Evolutionary conservation across 2,888 invertebrate species (phyloP).

Genomic region (Agonopterix arenella): DNA sequence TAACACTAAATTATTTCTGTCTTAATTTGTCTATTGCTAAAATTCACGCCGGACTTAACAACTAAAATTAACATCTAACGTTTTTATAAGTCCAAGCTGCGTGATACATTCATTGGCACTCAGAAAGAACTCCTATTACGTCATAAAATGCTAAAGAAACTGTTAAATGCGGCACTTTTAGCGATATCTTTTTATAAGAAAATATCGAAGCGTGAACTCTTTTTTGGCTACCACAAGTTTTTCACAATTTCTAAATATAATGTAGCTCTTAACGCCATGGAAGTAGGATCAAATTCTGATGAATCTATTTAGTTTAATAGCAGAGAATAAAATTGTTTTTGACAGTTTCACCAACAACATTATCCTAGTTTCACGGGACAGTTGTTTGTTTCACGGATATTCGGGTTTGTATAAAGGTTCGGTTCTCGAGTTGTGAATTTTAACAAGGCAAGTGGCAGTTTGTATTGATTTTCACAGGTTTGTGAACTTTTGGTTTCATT

Average conservation of each 20-base stretch:
- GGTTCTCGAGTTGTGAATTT: constrained; percentile 51
- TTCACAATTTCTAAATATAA: too few relatives aligned
- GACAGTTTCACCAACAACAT: constrained; percentile 41
- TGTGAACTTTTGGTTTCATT: constrained; percentile 31
- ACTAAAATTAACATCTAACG: constrained; percentile 32
- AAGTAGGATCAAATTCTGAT: too few relatives aligned
- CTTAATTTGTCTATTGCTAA: constrained; percentile 18
- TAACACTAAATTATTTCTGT: not conserved
- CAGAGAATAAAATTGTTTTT: constrained; percentile 14
- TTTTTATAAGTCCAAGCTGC: constrained; percentile 34
- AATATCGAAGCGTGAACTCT: constrained; percentile 45
- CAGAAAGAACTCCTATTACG: constrained; percentile 32
- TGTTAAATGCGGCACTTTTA: constrained; percentile 52
- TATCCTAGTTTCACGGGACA: constrained; percentile 63
- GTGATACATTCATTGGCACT: constrained; percentile 47
- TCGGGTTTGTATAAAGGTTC: constrained; percentile 40
- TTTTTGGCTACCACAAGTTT: not conserved
- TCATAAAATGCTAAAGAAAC: constrained; percentile 24
- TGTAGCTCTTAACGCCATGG: too few relatives aligned
- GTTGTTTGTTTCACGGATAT: constrained; percentile 58
- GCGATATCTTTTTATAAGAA: constrained; percentile 30
- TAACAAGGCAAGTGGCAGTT: constrained; percentile 52
- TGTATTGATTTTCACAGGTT: constrained; percentile 43
- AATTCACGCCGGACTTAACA: constrained; percentile 33
- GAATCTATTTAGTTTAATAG: not conserved